Conservation (phyloP, 2,113 vertebrate genomes). For the Chaetura pelagica region DNA sequence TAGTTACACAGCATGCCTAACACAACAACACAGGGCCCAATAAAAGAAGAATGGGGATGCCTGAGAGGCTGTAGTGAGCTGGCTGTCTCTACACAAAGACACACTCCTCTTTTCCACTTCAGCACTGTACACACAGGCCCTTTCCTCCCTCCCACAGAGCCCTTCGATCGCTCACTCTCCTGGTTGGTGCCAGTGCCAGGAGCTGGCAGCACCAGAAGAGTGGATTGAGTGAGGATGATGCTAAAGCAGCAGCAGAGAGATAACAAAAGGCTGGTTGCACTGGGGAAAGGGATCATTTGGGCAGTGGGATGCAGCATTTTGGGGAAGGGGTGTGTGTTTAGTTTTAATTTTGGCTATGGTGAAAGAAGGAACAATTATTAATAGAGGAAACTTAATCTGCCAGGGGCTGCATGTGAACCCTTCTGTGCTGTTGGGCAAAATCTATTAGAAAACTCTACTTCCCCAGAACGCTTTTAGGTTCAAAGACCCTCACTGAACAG, state of each 20-base stretch:
- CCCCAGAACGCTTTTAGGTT: neutral
- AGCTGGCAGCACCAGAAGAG: neutral
- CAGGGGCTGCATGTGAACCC: neutral
- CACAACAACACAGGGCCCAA: neutral
- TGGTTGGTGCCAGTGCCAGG: rapidly evolving
- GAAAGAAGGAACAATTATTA: neutral
- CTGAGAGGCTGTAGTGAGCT: neutral
- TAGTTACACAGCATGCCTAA: neutral
- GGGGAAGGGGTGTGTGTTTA: neutral
- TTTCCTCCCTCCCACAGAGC: neutral
- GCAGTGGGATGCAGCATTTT: neutral
- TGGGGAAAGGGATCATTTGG: neutral
- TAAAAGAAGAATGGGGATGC: neutral
- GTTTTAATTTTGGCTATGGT: neutral
- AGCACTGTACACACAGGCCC: rapidly evolving
- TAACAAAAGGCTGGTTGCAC: neutral
- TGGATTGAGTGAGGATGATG: neutral
- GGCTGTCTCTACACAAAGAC: neutral
- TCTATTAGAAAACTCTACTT: neutral
- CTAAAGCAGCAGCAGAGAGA: neutral
- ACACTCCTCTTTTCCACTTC: neutral
- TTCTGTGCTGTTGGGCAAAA: neutral
- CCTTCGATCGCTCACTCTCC: neutral
- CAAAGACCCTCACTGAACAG: neutral
- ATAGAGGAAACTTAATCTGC: neutral